A percentile compares a stretch with the other conserved stretches of the same genome.
Evolutionary conservation across 64 coral and sea anemone species (phyloP).

Genomic region (Pocillopora verrucosa): DNA sequence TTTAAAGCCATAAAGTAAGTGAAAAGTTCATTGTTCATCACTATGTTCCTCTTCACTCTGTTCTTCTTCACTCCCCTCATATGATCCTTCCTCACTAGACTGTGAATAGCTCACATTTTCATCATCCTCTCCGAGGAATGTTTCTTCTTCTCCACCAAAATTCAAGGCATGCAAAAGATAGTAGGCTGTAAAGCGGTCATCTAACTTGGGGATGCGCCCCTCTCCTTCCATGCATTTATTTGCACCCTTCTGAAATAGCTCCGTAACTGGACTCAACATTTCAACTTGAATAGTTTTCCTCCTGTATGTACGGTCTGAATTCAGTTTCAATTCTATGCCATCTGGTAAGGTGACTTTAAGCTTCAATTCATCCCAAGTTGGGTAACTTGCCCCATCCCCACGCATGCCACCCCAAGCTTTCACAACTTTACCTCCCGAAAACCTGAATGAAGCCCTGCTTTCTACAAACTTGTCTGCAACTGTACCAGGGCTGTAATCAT

Average conservation of each 20-base stretch:
- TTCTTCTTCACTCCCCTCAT: not conserved
- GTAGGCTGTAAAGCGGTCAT: slow-evolving; percentile 18
- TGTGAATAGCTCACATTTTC: not conserved
- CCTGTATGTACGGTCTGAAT: not conserved
- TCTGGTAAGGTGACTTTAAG: slow-evolving; percentile 56
- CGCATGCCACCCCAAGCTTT: slow-evolving; percentile 37
- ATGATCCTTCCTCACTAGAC: not conserved
- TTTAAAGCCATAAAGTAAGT: not conserved
- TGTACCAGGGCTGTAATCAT: slow-evolving; percentile 31
- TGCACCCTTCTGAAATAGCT: slow-evolving; percentile 39
- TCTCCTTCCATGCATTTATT: slow-evolving; percentile 2
- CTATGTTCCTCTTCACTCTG: not conserved
- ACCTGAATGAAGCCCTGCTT: slow-evolving; percentile 28
- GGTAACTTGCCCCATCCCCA: slow-evolving; percentile 34
- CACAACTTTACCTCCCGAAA: not conserved
- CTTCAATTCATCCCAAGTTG: slow-evolving; percentile 25
- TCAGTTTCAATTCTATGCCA: slow-evolving; percentile 19
- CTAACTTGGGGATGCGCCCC: slow-evolving; percentile 21
- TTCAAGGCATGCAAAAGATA: slow-evolving; percentile 58
- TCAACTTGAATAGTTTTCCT: slow-evolving; percentile 19
- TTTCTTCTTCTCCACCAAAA: not conserved
- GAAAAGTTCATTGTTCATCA: not conserved
- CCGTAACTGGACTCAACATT: slow-evolving; percentile 30
- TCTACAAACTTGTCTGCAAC: slow-evolving; percentile 59
- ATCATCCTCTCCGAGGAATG: not conserved